Percentiles rank a stretch among this genome's conserved stretches.
Evolutionary conservation across 2,888 invertebrate species (phyloP).

Genomic region (Torymus texanus): DNA sequence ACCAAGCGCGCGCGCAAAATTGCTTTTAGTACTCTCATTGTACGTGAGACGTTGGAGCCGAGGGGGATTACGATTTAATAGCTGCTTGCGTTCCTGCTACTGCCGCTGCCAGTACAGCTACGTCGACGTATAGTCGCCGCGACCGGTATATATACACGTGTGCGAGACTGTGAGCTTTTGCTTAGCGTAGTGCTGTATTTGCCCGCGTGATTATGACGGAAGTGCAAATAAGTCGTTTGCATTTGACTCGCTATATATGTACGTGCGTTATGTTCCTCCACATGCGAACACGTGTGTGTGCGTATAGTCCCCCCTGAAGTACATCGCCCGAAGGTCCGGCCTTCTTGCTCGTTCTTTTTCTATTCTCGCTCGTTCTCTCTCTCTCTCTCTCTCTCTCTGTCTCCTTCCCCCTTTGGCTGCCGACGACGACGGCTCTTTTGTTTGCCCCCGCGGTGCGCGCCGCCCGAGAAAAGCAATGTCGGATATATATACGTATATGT

Average conservation of each 20-base stretch:
- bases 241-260: slow-evolving; percentile 14
- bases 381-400: background rate
- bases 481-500: background rate
- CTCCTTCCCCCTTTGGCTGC: slow-evolving; percentile 1
- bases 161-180: background rate
- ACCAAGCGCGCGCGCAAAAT: slow-evolving; percentile 64
- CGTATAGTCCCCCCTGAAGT: background rate
- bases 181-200: slow-evolving; percentile 31
- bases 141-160: background rate
- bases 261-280: background rate
- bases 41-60: slow-evolving; percentile 67
- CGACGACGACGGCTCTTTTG: background rate
- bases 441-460: slow-evolving; percentile 10
- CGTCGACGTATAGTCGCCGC: background rate
- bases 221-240: slow-evolving; percentile 60
- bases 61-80: slow-evolving; percentile 68
- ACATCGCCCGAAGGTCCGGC: slow-evolving; percentile 16
- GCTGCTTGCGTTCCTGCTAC: slow-evolving; percentile 1
- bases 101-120: background rate
- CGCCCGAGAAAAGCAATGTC: slow-evolving; percentile 36
- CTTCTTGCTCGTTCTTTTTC: slow-evolving; percentile 28
- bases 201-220: slow-evolving; percentile 61
- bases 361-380: background rate
- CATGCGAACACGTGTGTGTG: background rate
- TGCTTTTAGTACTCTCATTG: slow-evolving; percentile 62